These are phyloP conservation scores for Pseudois nayaur DNA, from an alignment of 2,113 vertebrate genomes.

Conservation along the genomic window DNA sequence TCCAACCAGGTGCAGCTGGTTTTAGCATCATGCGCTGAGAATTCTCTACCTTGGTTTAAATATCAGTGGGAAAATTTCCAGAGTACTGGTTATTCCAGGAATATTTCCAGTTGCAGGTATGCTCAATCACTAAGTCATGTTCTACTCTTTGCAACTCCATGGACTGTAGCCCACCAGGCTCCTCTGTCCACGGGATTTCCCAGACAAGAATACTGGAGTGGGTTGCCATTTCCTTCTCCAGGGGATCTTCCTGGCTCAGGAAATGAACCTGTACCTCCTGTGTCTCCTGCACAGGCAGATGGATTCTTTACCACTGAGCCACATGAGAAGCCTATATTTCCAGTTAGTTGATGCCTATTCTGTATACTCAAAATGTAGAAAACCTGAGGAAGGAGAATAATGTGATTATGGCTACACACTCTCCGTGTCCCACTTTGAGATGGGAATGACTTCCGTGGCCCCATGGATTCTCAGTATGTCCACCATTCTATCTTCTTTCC, in stretches of 20 bases:
- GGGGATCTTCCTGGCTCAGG: not conserved
- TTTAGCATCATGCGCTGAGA: not conserved
- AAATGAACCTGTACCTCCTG: not conserved
- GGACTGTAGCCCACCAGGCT: not conserved
- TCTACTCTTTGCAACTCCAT: not conserved
- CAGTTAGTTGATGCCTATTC: not conserved
- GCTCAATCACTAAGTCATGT: not conserved
- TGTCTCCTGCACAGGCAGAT: not conserved
- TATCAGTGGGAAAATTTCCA: not conserved
- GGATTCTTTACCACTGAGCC: not conserved
- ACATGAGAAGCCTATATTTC: not conserved
- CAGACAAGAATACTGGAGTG: not conserved
- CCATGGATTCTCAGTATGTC: not conserved
- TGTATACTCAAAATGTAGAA: not conserved
- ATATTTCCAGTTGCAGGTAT: not conserved
- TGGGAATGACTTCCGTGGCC: accelerated
- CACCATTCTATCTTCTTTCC: not conserved
- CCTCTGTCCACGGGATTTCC: not conserved
- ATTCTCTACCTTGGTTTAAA: not conserved
- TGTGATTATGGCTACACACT: not conserved
- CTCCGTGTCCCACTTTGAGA: not conserved
- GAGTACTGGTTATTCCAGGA: not conserved
- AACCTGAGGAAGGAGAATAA: not conserved
- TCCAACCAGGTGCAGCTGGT: not conserved
- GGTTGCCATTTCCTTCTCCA: not conserved